phyloP scores from a whole-genome alignment of 2,113 vertebrate species.

The Macroglossus sobrinus region DNA sequence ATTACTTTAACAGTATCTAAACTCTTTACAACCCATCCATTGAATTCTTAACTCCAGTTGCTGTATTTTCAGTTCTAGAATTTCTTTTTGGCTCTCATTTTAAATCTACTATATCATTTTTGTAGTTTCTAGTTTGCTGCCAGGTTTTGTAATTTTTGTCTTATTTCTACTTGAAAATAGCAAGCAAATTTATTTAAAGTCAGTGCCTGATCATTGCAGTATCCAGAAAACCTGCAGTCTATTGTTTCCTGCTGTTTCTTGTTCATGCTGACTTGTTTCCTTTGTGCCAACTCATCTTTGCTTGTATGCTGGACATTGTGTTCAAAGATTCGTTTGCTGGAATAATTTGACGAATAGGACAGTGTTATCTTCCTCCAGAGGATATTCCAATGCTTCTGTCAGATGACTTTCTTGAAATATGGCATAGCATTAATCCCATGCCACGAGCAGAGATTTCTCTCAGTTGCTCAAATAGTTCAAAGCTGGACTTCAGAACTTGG shows the following conservation, averaged over 20 bases:
- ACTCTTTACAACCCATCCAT: not conserved
- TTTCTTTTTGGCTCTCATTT: conserved; percentile 26
- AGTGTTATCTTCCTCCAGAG: not conserved
- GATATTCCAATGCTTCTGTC: not conserved
- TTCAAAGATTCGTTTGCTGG: not conserved
- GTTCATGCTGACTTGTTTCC: not conserved
- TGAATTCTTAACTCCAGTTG: not conserved
- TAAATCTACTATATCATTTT: not conserved
- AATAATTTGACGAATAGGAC: not conserved
- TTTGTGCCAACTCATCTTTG: not conserved
- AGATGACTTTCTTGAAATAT: not conserved
- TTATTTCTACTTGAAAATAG: conserved; percentile 41
- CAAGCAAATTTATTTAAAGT: not conserved
- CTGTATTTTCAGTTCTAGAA: not conserved
- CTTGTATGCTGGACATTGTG: not conserved
- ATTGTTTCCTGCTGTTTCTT: not conserved
- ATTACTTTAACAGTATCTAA: conserved; percentile 27
- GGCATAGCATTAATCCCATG: not conserved
- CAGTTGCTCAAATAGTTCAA: not conserved
- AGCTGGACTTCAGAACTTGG: not conserved
- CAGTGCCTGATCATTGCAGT: not conserved
- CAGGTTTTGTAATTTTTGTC: not conserved
- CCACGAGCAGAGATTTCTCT: not conserved
- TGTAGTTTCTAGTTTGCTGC: not conserved
- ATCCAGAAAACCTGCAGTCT: not conserved